Base-by-base conservation (phyloP, 2,113 vertebrate species). In the Syrrhaptes paradoxus region DNA sequence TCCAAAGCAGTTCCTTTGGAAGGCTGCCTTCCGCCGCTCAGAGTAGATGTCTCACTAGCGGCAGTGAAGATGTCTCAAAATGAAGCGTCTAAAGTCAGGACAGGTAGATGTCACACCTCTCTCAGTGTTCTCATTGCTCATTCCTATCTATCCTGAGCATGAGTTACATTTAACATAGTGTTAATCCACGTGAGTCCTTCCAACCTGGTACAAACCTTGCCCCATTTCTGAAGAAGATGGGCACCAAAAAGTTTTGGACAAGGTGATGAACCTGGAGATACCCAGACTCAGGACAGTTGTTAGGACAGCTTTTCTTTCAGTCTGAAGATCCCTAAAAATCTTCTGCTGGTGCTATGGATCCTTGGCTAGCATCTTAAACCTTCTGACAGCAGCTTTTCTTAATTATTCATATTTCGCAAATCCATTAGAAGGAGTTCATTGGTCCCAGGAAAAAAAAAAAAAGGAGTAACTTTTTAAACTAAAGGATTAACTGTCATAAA, bases 141-240 rank as follows among this genome's bases (percentile, higher is more conserved):
- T 46, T 34, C 36, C 28, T 52, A 9, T 22, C 46, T 48, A 8
- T 17, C n/a, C 38, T 2, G 32, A 72, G 18, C 16, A n/a, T 0
- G 4, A 58, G 36, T 36, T 13, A 65, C 0, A 1, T 51, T 79
- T 36, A 59, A 17, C 24, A 21, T 8, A 25, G 24, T 1, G 0
- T 52, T 29, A 58, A 24, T 74, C n/a, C 34, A 34, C 6, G 6
- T 31, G 6, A 32, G 22, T n/a, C 51, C 51, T 46, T 85, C 51
- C 52, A 66, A n/a, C 9, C 15, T 1, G 1, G 7, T 58, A 38
- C 32, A 65, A 45, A 59, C 13, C 7, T 46, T 36, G 18, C 13
- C 36, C 7, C 2, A 6, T 66, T 65, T 43, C 38, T 45, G 58
- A 51, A 28, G 36, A 66, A 38, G 31, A 22, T 3, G 18, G 13